Evolutionary conservation across 2,888 invertebrate species (phyloP).

Genomic region (Leistus spinibarbis): DNA sequence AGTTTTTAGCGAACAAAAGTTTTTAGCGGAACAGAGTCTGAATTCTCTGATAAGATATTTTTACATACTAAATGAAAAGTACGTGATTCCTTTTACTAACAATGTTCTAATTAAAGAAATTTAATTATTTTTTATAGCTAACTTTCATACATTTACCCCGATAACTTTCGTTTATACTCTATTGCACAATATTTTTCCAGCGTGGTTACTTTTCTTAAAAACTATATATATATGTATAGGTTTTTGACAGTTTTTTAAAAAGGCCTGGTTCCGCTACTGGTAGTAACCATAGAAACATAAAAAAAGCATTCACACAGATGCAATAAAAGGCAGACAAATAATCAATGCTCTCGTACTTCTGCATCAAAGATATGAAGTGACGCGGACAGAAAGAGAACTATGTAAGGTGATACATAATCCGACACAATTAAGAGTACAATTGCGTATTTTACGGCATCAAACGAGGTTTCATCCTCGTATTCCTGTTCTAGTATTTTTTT

Average conservation of each 20-base stretch:
- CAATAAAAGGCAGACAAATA: no score
- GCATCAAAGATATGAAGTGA: neutral
- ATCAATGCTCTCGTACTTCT: no score
- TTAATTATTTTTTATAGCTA: neutral
- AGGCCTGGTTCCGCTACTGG: no score
- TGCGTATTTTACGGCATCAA: constrained; percentile 31
- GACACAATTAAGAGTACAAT: constrained; percentile 33
- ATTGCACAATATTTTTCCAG: no score
- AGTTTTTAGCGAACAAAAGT: neutral
- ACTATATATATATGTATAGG: no score
- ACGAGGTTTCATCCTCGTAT: constrained; percentile 7
- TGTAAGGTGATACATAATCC: constrained; percentile 31
- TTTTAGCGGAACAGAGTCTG: neutral
- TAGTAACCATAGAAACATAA: no score
- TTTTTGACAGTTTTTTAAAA: no score
- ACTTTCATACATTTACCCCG: no score
- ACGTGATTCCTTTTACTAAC: neutral
- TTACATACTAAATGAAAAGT: neutral
- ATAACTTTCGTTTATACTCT: no score
- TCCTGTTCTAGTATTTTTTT: constrained; percentile 24
- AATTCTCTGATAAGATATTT: neutral
- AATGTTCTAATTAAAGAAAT: neutral
- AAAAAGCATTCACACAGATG: no score
- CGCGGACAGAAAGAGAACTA: constrained; percentile 23
- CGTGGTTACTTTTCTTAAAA: no score